Conservation (phyloP, 2,888 invertebrate genomes). For the Drosophila kambysellisi region DNA sequence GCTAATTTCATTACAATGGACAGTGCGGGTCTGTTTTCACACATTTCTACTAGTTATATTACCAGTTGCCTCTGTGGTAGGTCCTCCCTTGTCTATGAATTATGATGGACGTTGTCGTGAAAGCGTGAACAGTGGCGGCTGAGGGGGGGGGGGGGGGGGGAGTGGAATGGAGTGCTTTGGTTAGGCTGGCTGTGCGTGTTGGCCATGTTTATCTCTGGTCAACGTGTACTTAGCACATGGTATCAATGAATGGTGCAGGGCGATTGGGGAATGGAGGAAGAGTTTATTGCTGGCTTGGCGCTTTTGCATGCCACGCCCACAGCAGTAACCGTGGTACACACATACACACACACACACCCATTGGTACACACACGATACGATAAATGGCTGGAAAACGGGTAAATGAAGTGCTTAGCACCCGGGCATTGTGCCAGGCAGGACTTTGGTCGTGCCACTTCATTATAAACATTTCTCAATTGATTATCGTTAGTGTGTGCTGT, state of each 20-base stretch:
- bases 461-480: conserved; percentile 81
- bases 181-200: conserved; percentile 52
- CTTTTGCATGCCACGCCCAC: conserved; percentile 70
- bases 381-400: conserved; percentile 48
- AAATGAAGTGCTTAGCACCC: conserved; percentile 69
- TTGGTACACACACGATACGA: conserved; percentile 15
- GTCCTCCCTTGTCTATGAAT: conserved; percentile 52
- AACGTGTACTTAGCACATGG: conserved; percentile 75
- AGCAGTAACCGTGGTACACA: neutral
- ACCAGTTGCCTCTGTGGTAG: conserved; percentile 18
- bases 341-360: conserved; percentile 3
- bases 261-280: conserved; percentile 7
- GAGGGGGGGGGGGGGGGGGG: neutral
- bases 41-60: conserved; percentile 4
- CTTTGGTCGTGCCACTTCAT: conserved; percentile 75
- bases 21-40: conserved; percentile 5
- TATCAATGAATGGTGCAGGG: conserved; percentile 37
- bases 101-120: conserved; percentile 74
- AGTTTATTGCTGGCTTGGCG: conserved; percentile 68
- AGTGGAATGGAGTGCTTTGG: conserved; percentile 31
- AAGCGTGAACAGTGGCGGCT: conserved; percentile 42
- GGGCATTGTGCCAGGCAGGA: conserved; percentile 61
- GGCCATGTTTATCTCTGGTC: conserved; percentile 74
- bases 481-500: conserved; percentile 70
- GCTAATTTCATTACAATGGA: conserved; percentile 71